These are phyloP conservation scores for Bombycilla garrulus DNA, from an alignment of 2,113 vertebrate genomes.

Conservation along the genomic window DNA sequence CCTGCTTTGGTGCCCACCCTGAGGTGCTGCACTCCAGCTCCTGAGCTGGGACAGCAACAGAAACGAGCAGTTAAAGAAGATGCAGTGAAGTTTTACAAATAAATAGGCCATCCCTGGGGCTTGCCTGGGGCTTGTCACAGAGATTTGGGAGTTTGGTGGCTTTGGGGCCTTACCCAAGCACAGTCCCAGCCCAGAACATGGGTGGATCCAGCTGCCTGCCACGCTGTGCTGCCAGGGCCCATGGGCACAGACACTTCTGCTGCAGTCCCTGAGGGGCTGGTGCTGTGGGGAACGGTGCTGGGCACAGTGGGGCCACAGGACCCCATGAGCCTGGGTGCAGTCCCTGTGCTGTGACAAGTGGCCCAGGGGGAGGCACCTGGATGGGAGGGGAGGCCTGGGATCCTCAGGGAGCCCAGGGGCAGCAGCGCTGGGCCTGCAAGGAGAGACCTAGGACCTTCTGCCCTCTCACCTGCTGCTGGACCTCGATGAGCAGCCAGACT, in stretches of 20 bases:
- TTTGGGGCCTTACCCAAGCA: too few species aligned
- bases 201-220: background rate
- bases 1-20: background rate
- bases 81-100: background rate
- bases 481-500: background rate
- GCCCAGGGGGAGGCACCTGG: background rate
- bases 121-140: accelerated
- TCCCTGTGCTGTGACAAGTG: background rate
- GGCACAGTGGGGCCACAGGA: accelerated
- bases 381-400: too few species aligned
- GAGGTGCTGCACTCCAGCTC: background rate
- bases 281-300: too few species aligned
- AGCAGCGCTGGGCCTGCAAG: background rate
- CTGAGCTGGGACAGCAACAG: background rate
- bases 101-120: too few species aligned
- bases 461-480: too few species aligned
- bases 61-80: accelerated
- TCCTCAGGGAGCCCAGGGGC: background rate
- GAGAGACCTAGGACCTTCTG: background rate
- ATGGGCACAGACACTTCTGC: background rate
- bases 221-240: background rate
- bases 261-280: background rate
- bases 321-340: background rate
- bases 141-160: background rate
- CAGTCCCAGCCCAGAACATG: too few species aligned